Conservation (phyloP, 2,888 invertebrate species). For the Sminthurinus aureus region DNA sequence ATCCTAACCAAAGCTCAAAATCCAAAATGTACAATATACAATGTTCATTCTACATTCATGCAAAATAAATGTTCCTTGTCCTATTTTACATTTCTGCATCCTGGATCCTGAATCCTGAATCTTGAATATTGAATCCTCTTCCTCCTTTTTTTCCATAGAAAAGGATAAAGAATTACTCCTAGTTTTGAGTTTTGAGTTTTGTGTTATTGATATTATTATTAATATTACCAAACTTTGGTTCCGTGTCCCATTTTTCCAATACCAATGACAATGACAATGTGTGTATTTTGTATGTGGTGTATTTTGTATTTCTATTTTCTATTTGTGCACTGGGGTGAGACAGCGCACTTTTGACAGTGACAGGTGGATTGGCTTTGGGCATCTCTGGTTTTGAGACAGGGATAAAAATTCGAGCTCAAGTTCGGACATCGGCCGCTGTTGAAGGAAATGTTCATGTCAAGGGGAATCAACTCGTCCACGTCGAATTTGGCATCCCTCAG, state of each 20-base stretch:
- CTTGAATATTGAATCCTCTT: background rate
- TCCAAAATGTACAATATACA: too few species aligned
- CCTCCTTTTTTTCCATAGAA: too few species aligned
- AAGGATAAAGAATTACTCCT: too few species aligned
- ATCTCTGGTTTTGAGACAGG: slow-evolving; percentile 82
- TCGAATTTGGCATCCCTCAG: slow-evolving; percentile 82
- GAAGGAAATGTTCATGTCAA: slow-evolving; percentile 77
- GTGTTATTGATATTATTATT: background rate
- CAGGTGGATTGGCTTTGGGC: slow-evolving; percentile 84
- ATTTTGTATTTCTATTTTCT: background rate
- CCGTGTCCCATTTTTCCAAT: too few species aligned
- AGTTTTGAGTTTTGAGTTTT: background rate
- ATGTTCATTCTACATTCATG: too few species aligned
- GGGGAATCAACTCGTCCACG: slow-evolving; percentile 72
- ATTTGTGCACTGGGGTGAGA: background rate
- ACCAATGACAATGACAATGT: background rate
- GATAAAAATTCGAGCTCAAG: slow-evolving; percentile 80
- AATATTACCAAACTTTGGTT: too few species aligned
- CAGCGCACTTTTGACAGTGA: slow-evolving; percentile 84
- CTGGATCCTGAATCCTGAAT: background rate
- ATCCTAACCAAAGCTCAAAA: too few species aligned
- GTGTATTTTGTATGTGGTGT: background rate
- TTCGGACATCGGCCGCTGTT: slow-evolving; percentile 85
- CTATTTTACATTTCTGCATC: background rate
- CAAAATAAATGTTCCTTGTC: too few species aligned